phyloP scores from a whole-genome alignment of 2,797 vertebrate genomes.

The Danionella dracula region DNA sequence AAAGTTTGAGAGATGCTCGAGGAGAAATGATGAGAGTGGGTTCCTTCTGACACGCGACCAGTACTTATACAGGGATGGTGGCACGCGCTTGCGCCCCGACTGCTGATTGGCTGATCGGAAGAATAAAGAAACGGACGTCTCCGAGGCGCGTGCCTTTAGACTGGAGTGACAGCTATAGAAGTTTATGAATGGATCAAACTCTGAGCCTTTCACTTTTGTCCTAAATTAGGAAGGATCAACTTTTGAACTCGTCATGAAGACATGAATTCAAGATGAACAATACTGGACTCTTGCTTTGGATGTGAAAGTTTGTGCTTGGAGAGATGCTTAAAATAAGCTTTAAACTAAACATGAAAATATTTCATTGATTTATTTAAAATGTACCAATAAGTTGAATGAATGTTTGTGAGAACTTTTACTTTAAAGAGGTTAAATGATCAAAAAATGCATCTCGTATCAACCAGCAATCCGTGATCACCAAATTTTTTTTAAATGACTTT shows the following conservation, averaged over 20 bases:
- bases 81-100: constrained; percentile 54
- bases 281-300: neutral
- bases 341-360: too few species aligned
- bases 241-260: neutral
- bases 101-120: constrained; percentile 62
- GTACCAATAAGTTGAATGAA: too few species aligned
- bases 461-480: too few species aligned
- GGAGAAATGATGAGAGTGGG: neutral
- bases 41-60: constrained; percentile 18
- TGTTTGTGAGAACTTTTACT: too few species aligned
- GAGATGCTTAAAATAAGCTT: too few species aligned
- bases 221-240: neutral
- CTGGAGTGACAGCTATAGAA: constrained; percentile 45
- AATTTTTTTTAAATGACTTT: too few species aligned
- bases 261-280: neutral
- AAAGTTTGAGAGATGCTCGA: neutral
- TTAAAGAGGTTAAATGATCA: too few species aligned
- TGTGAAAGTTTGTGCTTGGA: too few species aligned
- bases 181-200: constrained; percentile 55
- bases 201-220: constrained; percentile 42
- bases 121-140: constrained; percentile 54
- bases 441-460: too few species aligned
- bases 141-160: constrained; percentile 65
- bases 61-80: constrained; percentile 56
- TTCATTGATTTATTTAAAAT: too few species aligned